Conservation (phyloP, 2,113 vertebrate genomes). For the Pseudorasbora parva region DNA sequence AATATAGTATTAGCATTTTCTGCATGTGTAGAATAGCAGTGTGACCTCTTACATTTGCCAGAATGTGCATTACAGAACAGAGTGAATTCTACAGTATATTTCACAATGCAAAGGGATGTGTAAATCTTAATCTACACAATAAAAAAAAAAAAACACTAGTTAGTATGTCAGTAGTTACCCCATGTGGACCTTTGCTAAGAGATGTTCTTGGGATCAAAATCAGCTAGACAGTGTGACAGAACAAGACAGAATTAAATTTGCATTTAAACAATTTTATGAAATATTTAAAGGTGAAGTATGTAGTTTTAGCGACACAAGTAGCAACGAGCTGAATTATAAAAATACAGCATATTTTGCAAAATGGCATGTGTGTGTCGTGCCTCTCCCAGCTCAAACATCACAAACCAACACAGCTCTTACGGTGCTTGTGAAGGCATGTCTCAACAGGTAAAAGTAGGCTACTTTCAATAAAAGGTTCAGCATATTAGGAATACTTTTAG, state of each 20-base stretch:
- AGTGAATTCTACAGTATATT: not conserved
- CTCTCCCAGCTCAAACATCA: too few species aligned
- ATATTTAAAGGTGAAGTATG: not conserved
- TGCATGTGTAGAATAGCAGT: not conserved
- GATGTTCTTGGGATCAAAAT: not conserved
- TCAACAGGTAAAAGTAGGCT: too few species aligned
- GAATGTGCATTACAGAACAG: not conserved
- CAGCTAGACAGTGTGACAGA: not conserved
- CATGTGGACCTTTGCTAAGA: not conserved
- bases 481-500: too few species aligned
- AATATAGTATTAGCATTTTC: conserved; percentile 7
- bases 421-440: too few species aligned
- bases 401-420: too few species aligned
- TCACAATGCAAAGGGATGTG: not conserved
- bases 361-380: too few species aligned
- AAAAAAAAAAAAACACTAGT: not conserved
- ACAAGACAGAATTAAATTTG: not conserved
- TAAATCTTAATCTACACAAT: not conserved
- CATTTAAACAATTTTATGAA: not conserved
- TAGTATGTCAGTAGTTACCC: not conserved
- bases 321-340: too few species aligned
- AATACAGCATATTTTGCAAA: not conserved
- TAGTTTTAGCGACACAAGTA: too few species aligned
- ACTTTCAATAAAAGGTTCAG: too few species aligned
- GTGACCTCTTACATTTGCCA: not conserved